A percentile compares a stretch with the other conserved stretches of the same genome.
phyloP scores from a whole-genome alignment of 92 coral and sea anemone genomes.

The Zoanthus sansibaricus region DNA sequence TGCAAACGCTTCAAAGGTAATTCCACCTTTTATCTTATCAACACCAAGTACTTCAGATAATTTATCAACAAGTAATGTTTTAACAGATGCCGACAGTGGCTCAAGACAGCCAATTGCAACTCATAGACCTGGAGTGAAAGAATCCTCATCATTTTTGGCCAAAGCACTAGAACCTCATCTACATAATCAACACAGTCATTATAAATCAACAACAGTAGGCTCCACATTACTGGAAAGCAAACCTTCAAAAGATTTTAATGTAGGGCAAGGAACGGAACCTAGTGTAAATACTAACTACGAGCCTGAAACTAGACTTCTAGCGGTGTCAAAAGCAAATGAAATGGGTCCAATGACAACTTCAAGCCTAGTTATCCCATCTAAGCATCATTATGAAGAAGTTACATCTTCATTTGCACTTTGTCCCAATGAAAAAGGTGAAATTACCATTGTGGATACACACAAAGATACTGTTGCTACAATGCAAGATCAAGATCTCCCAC shows the following conservation, averaged over 20 bases:
- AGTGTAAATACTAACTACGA: background rate
- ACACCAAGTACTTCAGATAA: conserved; percentile 83
- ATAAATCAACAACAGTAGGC: conserved; percentile 81
- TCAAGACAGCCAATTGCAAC: conserved; percentile 89
- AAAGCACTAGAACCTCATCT: conserved; percentile 71
- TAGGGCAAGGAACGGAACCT: background rate
- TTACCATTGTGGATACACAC: background rate
- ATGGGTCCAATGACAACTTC: conserved; percentile 12
- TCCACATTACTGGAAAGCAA: conserved; percentile 80
- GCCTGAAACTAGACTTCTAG: background rate
- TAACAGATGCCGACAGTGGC: conserved; percentile 77
- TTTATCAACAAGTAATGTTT: conserved; percentile 76
- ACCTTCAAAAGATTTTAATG: conserved; percentile 11
- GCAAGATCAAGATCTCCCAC: conserved; percentile 32
- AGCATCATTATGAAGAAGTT: conserved; percentile 12
- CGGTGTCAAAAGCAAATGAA: background rate
- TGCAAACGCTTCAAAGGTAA: conserved; percentile 55
- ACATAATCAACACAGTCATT: conserved; percentile 64
- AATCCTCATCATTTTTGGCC: conserved; percentile 61
- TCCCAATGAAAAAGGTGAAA: conserved; percentile 34
- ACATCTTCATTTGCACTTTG: conserved; percentile 38
- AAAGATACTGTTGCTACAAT: background rate
- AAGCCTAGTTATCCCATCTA: conserved; percentile 25
- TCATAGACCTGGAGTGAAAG: conserved; percentile 66
- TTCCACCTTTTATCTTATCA: conserved; percentile 73